These are phyloP conservation scores for Phrynocephalus versicolor DNA, from an alignment of 2,113 vertebrate species.

Conservation along the genomic window DNA sequence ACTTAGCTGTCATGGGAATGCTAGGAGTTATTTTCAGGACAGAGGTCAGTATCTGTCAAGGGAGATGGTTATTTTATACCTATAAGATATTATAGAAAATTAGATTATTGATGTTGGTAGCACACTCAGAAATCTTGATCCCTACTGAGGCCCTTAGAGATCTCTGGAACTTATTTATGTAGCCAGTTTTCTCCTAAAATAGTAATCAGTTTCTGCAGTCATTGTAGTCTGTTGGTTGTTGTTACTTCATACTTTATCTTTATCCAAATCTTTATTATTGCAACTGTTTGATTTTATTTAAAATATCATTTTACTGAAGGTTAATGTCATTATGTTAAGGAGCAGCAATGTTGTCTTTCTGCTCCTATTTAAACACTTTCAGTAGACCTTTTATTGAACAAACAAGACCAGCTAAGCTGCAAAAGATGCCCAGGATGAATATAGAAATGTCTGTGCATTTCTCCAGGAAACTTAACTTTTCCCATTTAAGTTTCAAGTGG, in stretches of 20 bases:
- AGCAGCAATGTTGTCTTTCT: slow-evolving; percentile 14
- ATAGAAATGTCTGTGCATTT: slow-evolving; percentile 74
- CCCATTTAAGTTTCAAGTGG: slow-evolving; percentile 80
- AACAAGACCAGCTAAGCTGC: slow-evolving; percentile 75
- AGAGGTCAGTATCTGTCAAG: no score
- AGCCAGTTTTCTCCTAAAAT: no score
- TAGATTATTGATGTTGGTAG: no score
- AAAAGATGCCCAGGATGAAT: slow-evolving; percentile 77
- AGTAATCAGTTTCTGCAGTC: neutral
- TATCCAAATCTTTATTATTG: neutral
- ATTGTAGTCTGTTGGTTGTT: neutral
- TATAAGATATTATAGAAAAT: no score
- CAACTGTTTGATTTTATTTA: neutral
- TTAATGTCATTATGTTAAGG: neutral
- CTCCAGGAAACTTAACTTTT: slow-evolving; percentile 62
- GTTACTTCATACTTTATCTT: neutral
- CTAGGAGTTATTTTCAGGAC: no score
- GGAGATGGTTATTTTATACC: no score
- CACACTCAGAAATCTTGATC: no score
- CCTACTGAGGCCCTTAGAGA: no score
- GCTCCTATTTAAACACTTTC: slow-evolving; percentile 55
- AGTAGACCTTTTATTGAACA: slow-evolving; percentile 78
- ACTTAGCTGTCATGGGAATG: no score
- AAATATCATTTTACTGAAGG: neutral
- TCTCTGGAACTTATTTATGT: no score